phyloP scores from a whole-genome alignment of 2,113 vertebrate genomes.

The Indri indri region DNA sequence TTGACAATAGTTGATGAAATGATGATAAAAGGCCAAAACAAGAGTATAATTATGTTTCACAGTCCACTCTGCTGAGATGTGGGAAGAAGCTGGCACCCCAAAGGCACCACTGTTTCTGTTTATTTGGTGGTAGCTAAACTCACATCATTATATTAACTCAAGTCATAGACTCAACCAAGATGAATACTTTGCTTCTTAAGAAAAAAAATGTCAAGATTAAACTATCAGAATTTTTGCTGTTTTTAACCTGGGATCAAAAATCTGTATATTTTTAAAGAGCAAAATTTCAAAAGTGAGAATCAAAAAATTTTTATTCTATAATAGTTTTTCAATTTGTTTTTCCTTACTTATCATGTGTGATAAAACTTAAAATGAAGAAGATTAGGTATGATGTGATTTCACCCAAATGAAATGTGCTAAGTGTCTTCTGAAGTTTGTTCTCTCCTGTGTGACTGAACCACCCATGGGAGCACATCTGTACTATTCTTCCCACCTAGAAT shows the following conservation, averaged over 20 bases:
- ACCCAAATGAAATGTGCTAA: not conserved
- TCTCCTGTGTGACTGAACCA: not conserved
- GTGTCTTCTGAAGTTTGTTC: not conserved
- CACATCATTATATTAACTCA: not conserved
- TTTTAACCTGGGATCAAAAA: not conserved
- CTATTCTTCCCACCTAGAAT: not conserved
- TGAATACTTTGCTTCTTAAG: not conserved
- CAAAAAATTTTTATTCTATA: not conserved
- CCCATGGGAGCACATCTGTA: not conserved
- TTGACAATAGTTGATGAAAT: not conserved
- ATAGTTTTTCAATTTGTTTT: not conserved
- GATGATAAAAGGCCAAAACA: not conserved
- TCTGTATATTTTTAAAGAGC: not conserved
- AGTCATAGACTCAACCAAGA: not conserved
- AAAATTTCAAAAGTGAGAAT: not conserved
- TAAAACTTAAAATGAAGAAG: conserved; percentile 10
- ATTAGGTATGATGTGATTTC: not conserved
- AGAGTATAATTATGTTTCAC: not conserved
- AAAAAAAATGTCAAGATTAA: not conserved
- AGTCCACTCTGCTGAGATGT: not conserved
- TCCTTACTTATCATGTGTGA: not conserved
- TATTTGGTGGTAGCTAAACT: not conserved
- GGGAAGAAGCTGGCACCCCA: not conserved
- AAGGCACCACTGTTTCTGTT: not conserved
- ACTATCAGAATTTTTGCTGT: not conserved